Base-by-base conservation (phyloP, 2,113 vertebrate genomes). In the Crotalus viridis region DNA sequence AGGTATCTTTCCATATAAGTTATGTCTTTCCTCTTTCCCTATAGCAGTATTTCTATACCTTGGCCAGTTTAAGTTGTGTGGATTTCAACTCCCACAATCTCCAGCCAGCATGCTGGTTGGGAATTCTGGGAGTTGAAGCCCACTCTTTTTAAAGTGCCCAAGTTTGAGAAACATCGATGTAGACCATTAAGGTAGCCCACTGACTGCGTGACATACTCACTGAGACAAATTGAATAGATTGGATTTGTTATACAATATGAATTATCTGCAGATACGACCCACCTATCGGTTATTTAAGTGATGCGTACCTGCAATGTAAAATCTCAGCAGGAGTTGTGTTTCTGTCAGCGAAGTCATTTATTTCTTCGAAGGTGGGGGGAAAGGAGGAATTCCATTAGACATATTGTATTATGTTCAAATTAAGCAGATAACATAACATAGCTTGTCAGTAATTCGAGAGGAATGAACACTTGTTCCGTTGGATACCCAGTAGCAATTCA, bases 401-500 rank as follows among this genome's bases (percentile, higher is more conserved):
- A 89, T 93, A 92, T 93, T 93, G 61, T 57, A 94, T 54, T 96
- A 15, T 94, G 87, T 94, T 96, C 89, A 94, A 94, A 94, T 93
- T 95, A 93, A 57, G 57, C 0, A 39, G 89, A 94, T 81, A 64
- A 4, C 81, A 91, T 89, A 94, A 93, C 46, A 85, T 97, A n/a
- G 28, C 85, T 87, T 94, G 91, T 64, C 90, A 95, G 89, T 96
- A 97, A 96, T 95, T 97, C 91, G 92, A 69, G 56, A 97, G 92
- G 95, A 96, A 97, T 94, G 94, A 85, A 96, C 96, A 97, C 97
- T 89, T 95, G 89, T 93, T 96, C 94, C 96, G 95, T 95, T 95
- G 94, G 90, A 97, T 92, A 96, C 95, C 96, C 89, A 0, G 91
- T 92, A 94, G 95, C 95, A 96, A 95, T 96, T 96, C 57, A 89